Percentiles rank a stretch among this genome's conserved stretches.
These are phyloP conservation scores for Gastracanthus pulcherrimus DNA, from an alignment of 2,888 invertebrate genomes.

Conservation along the genomic window DNA sequence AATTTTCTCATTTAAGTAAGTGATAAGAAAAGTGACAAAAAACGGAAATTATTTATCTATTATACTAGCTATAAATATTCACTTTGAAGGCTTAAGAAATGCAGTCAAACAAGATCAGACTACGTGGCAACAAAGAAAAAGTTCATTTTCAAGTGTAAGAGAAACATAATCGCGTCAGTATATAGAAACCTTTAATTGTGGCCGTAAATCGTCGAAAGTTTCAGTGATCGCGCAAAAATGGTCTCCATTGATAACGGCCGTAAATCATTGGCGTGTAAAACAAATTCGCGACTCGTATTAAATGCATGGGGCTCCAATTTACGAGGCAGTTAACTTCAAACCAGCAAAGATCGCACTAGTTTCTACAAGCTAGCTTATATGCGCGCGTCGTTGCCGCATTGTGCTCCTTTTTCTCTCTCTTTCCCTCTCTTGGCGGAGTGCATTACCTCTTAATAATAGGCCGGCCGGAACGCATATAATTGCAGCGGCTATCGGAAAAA, in stretches of 20 bases:
- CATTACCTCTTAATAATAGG: background rate
- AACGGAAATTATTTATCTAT: background rate
- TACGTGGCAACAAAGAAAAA: background rate
- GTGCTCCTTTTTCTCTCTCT: background rate
- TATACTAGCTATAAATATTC: background rate
- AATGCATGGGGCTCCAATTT: too few relatives aligned
- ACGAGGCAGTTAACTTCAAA: background rate
- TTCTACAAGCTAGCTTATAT: too few relatives aligned
- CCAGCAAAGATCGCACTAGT: background rate
- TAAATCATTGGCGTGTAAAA: background rate
- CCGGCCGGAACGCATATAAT: background rate
- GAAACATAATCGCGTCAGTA: background rate
- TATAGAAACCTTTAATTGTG: background rate
- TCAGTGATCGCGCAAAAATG: background rate
- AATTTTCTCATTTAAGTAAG: background rate
- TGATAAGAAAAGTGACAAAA: background rate
- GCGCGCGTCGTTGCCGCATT: too few relatives aligned
- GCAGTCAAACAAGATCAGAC: background rate
- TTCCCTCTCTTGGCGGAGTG: background rate
- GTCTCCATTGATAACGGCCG: background rate
- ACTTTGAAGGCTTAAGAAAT: background rate
- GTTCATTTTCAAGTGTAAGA: background rate
- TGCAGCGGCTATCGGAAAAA: background rate
- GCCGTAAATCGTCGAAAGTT: slow-evolving; percentile 2
- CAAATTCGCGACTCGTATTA: background rate